phyloP scores from a whole-genome alignment of 1,140 invertebrate genomes.

The Listronotus oregonensis region DNA sequence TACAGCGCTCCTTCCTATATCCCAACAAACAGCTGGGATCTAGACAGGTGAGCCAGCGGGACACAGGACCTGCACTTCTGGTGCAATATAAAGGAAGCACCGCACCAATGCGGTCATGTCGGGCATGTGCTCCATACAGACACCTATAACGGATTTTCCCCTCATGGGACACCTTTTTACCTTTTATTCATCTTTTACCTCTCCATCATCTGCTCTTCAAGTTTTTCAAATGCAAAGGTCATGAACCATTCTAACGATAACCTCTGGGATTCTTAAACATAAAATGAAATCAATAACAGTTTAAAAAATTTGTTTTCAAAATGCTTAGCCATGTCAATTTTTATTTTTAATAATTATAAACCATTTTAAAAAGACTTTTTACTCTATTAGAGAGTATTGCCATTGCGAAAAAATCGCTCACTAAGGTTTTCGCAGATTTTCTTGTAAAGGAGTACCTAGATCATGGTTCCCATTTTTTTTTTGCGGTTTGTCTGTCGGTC shows the following conservation, averaged over 20 bases:
- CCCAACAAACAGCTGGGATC: slow-evolving; percentile 1
- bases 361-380: too few species aligned
- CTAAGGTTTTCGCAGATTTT: too few species aligned
- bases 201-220: slow-evolving; percentile 6
- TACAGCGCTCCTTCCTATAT: not conserved
- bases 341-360: too few species aligned
- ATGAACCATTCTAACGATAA: not conserved
- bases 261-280: too few species aligned
- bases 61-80: slow-evolving; percentile 8
- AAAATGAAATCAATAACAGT: too few species aligned
- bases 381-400: too few species aligned
- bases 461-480: too few species aligned
- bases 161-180: slow-evolving; percentile 12
- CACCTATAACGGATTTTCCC: slow-evolving; percentile 13
- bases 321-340: too few species aligned
- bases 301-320: too few species aligned
- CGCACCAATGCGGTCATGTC: slow-evolving; percentile 12
- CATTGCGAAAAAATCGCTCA: too few species aligned
- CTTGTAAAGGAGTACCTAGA: too few species aligned
- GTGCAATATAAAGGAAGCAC: slow-evolving; percentile 4
- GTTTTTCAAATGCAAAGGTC: not conserved
- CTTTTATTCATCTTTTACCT: slow-evolving; percentile 12
- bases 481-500: too few species aligned
- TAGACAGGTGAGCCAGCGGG: slow-evolving; percentile 6
- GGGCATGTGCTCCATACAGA: slow-evolving; percentile 12